Base-by-base conservation (phyloP, 2,113 vertebrate species). In the Aphyosemion australe region DNA sequence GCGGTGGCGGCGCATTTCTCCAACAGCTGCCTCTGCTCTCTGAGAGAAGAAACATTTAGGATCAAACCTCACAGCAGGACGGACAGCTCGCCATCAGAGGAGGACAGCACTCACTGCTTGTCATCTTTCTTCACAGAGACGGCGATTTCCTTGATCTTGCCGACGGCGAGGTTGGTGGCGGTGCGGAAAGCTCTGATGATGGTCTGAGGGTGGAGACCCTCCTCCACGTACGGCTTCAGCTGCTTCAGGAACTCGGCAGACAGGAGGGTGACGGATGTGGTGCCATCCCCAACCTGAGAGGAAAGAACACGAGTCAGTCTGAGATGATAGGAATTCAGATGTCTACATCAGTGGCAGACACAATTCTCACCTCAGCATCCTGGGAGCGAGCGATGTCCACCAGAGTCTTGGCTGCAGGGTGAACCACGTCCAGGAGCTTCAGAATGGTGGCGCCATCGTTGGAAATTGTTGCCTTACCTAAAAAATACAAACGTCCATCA, bases 331-430 rank as follows among this genome's bases (percentile, higher is more conserved):
- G 14, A 31, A 1, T 18, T 34, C 1, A 48, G 2, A 41, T 2
- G 2, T 48, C 6, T 8, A 47, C 20, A 13, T 26, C 0, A 1
- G 12, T 7, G 34, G 53, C 16, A 49, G 19, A 63, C 4, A 20
- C 1, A 8, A 8, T 0, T 12, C 60, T 84, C 76, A 99, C 97
- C 95, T 99, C 97, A 6, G 97, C 97, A 48, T 99, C 97, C 72
- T 99, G 97, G 51, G 97, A 98, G 45, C 96, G 96, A 74, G 97
- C 97, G 0, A 99, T 99, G 91, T 99, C 97, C 81, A 99, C 97
- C 37, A 99, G 83, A 0, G 96, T 98, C 87, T 98, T 99, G 0
- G 96, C 97, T 1, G 97, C 97, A 0, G 97, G 97, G 56, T 99
- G 97, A 31, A 99, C 94, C 0, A 99, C 96, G 5, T 99, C 97